Evolutionary conservation across 1,140 invertebrate genomes (phyloP), one percentile per base, ranked within the genome.

Genomic region (Drosophila melanogaster): DNA sequence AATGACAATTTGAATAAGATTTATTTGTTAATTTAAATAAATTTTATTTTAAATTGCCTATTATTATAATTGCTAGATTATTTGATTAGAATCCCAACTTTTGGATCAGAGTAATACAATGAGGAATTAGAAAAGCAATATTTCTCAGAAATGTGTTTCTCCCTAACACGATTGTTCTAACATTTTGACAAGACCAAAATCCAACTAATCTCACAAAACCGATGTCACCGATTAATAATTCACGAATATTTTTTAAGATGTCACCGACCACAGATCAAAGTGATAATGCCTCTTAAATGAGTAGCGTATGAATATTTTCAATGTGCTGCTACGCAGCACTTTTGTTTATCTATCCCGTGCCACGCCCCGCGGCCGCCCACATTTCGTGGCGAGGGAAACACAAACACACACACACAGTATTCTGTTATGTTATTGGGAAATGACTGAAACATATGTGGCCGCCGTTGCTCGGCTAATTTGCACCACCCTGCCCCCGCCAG

Each of bases 361-460:
- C 38, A 22, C 47, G 19, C 37, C 46, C 46, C 58, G 41, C 19
- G n/a, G 26, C 19, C 19, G 43, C 30, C 33, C 30, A 61, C 62
- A 40, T n/a, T 38, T 35, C 26, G 38, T 11, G 46, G n/a, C 37
- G 66, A 55, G 64, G 50, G 15, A 70, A 70, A 69, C 11, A 69
- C 66, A 70, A 49, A 35, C 49, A 70, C 69, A 69, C 11, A 69
- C 66, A 70, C 61, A 35, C 49, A 19, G 17, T 35, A 41, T 70
- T 49, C 41, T 49, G 64, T 37, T 71, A 70, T 71, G 67, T 71
- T 71, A 71, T 71, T 71, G 67, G 67, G 67, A 71, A 71, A 71
- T 57, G 67, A 56, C 51, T 70, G 67, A 70, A 67, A 71, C 65
- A 71, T 71, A 71, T 71, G 67, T 71, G 67, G 65, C 65, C 51